These are phyloP conservation scores for Empidonax traillii DNA, from an alignment of 2,113 vertebrate genomes.

Conservation along the genomic window DNA sequence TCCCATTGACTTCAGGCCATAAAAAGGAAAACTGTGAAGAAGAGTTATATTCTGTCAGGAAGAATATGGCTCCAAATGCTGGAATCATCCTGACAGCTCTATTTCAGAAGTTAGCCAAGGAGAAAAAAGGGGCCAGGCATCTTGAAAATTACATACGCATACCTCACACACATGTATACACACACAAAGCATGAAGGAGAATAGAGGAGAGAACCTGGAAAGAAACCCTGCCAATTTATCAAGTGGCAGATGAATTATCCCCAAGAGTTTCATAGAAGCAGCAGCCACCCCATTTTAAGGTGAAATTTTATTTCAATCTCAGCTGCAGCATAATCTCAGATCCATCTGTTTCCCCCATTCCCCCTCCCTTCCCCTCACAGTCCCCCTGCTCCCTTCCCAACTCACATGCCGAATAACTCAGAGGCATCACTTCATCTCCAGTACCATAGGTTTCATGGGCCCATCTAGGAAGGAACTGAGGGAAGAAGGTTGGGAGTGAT, in stretches of 20 bases:
- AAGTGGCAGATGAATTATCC: constrained; percentile 40
- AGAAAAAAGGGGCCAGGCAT: constrained; percentile 60
- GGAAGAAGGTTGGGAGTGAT: not conserved
- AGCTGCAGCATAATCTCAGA: constrained; percentile 17
- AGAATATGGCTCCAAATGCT: constrained; percentile 47
- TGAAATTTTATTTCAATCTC: constrained; percentile 50
- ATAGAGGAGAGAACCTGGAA: constrained; percentile 5
- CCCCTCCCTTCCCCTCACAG: not conserved
- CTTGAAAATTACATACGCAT: constrained; percentile 41
- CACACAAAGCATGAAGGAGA: constrained; percentile 30
- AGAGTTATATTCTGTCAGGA: constrained; percentile 63
- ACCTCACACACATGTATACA: constrained; percentile 45
- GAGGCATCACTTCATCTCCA: not conserved
- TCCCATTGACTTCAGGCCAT: constrained; percentile 53
- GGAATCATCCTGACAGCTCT: constrained; percentile 66
- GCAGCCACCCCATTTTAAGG: constrained; percentile 22
- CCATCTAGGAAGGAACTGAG: not conserved
- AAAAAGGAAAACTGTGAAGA: constrained; percentile 57
- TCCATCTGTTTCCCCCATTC: constrained; percentile 16
- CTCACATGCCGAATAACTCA: not conserved
- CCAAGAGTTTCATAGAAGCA: constrained; percentile 18
- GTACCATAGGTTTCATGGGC: not conserved
- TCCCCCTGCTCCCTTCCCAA: not conserved
- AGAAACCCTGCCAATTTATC: constrained; percentile 26
- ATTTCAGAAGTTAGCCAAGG: constrained; percentile 63